These are phyloP conservation scores for Theristicus caerulescens DNA, from an alignment of 2,113 vertebrate species.

Conservation along the genomic window DNA sequence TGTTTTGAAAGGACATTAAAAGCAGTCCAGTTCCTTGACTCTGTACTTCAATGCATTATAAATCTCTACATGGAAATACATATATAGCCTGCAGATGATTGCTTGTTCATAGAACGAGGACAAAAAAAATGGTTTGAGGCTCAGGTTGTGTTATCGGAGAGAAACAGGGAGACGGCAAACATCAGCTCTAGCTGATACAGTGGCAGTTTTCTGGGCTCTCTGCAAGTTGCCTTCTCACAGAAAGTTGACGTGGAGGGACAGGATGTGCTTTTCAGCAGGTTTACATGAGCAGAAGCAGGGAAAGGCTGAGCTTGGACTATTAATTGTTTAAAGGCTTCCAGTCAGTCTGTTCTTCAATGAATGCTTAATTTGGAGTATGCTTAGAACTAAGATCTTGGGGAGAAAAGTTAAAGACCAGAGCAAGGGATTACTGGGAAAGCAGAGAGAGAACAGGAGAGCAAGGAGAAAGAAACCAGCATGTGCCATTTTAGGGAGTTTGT, in stretches of 20 bases:
- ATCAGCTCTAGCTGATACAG: background rate
- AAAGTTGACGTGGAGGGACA: background rate
- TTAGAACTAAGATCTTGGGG: background rate
- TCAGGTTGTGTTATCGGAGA: background rate
- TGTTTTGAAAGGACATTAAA: background rate
- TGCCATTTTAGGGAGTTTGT: background rate
- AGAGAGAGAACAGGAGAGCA: background rate
- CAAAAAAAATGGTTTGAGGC: background rate
- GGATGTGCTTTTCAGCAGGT: background rate
- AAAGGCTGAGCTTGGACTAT: background rate
- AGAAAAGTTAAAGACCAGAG: background rate
- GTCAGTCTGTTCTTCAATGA: fast-evolving
- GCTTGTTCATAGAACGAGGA: background rate
- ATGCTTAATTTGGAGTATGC: background rate
- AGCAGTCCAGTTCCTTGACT: background rate
- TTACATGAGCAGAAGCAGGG: background rate
- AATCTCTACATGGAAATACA: background rate
- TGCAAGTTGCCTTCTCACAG: fast-evolving
- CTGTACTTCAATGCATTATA: background rate
- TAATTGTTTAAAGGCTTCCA: background rate
- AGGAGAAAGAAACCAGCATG: background rate
- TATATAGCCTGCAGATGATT: background rate
- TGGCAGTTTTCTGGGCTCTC: background rate
- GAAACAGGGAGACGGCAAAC: background rate
- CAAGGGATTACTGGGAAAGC: background rate